A percentile compares a stretch with the other conserved stretches of the same genome.
Conservation (phyloP, 2,797 vertebrate genomes). For the Melanogrammus aeglefinus region DNA sequence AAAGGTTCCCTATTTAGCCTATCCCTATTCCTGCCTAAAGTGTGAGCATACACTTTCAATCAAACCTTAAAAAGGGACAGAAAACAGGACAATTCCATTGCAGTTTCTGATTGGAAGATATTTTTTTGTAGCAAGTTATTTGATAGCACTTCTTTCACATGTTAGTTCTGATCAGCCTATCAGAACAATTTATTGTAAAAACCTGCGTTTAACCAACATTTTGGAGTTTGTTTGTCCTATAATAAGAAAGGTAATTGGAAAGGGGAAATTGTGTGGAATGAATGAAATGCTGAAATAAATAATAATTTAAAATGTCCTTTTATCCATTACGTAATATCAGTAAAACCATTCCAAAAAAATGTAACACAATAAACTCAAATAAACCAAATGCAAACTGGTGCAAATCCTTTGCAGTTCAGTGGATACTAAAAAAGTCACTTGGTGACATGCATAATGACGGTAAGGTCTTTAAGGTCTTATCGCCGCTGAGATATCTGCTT, state of each 20-base stretch:
- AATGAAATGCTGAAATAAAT: background rate
- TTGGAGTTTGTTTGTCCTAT: background rate
- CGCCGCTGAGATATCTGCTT: too few species aligned
- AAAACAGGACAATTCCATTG: background rate
- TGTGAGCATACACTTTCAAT: background rate
- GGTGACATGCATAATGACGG: background rate
- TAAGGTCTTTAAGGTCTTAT: background rate
- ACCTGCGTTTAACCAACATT: background rate
- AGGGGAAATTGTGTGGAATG: background rate
- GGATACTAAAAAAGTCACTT: background rate
- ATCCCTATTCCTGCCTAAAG: background rate
- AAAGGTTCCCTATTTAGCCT: background rate
- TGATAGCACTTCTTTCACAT: background rate
- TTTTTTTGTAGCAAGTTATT: background rate
- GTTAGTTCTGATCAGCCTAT: constrained; percentile 1
- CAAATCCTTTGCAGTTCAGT: too few species aligned
- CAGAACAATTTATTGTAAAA: background rate
- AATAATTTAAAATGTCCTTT: background rate
- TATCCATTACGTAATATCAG: background rate
- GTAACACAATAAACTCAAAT: background rate
- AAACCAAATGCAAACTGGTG: background rate
- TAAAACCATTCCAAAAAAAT: background rate
- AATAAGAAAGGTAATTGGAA: background rate
- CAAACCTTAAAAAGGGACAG: background rate
- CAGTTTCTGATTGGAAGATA: background rate